Evolutionary conservation across 2,888 invertebrate genomes (phyloP), one percentile per base, ranked within the genome.

Genomic region (Rambutsinella grinnellia): DNA sequence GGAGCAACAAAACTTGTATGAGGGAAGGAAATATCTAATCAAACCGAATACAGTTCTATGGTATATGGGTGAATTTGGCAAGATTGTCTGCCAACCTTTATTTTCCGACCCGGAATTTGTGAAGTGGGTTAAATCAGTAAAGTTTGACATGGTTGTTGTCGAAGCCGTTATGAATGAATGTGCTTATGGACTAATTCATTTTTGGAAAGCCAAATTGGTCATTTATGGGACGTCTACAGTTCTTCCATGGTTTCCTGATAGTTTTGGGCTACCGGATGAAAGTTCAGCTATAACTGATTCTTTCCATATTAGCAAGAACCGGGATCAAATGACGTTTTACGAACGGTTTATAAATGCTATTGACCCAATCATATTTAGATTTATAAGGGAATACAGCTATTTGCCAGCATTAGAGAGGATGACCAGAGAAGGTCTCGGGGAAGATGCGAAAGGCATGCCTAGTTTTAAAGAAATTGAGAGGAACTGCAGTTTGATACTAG

Each of bases 71-170:
- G 46, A 58, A 10, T 24, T 67, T 8, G 76, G 79, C 0, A 21
- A 57, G 1, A 2, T 2, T 3, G 23, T 66, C 0, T 80, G 80
- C 61, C 21, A 74, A 44, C 6, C 6, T 1, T n/a, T 80, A 1
- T 69, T 70, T 23, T 5, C 27, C 19, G 72, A 72, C 19, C 27
- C 23, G 2, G 78, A 70, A 44, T 72, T 70, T 51, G 19, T 79
- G 8, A n/a, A 65, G 0, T 81, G 79, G 80, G 58, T 79, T 2
- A 68, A 76, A 8, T 51, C 54, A 3, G 62, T 69, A 8, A 67
- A 67, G 23, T 79, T 79, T 65, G 83, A 83, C 58, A 44, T 82
- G 3, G 79, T 83, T 1, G 26, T 83, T 17, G 46, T 81, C 6
- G 82, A 82, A 23, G 46, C 65, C 13, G 10, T 80, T 1, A 57